Conservation (phyloP, 2,888 invertebrate genomes). For the Microplitis manilae region DNA sequence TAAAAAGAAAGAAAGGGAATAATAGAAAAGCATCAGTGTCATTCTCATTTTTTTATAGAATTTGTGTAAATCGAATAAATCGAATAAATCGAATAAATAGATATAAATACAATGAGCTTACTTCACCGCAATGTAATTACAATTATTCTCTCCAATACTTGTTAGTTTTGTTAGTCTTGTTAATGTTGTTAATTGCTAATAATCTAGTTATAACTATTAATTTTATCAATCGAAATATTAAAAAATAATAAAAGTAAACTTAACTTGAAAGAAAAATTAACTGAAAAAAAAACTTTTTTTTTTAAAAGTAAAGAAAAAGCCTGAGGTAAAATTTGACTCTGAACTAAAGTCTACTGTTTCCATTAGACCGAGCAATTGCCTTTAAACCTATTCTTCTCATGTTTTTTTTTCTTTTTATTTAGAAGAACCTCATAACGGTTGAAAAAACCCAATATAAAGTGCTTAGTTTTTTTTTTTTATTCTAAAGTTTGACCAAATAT, state of each 20-base stretch:
- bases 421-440: slow-evolving; percentile 12
- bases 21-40: not conserved
- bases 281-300: too few species aligned
- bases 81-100: not conserved
- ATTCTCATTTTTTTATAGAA: not conserved
- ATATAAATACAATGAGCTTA: slow-evolving; percentile 18
- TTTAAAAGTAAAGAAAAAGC: not conserved
- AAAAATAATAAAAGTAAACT: not conserved
- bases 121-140: slow-evolving; percentile 43
- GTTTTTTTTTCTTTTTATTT: not conserved
- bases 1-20: too few species aligned
- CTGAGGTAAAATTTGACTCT: not conserved
- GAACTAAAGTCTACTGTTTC: slow-evolving; percentile 31
- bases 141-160: slow-evolving; percentile 41
- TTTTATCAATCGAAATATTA: not conserved
- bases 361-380: slow-evolving; percentile 33
- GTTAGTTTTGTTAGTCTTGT: not conserved
- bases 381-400: slow-evolving; percentile 27
- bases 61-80: slow-evolving; percentile 2
- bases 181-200: slow-evolving; percentile 41
- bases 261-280: too few species aligned
- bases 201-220: not conserved
- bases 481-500: not conserved
- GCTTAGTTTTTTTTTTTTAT: not conserved
- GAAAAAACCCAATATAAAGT: slow-evolving; percentile 17